Evolutionary conservation across 1,140 invertebrate genomes (phyloP).

Genomic region (Lucilia cuprina): DNA sequence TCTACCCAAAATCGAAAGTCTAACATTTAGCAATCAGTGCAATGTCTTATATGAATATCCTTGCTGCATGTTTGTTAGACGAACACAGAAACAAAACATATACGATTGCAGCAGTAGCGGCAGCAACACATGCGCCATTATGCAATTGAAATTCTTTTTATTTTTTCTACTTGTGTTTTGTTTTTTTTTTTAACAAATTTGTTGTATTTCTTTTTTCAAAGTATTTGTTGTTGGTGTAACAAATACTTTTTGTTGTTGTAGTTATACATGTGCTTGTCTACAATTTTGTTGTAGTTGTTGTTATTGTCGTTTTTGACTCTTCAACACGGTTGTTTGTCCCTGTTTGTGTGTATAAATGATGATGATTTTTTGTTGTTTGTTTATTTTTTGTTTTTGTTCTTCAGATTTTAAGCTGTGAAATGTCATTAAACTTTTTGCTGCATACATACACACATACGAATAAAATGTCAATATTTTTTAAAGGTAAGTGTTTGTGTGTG

Average conservation of each 20-base stretch:
- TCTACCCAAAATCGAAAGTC: too few relatives aligned
- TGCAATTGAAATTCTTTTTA: constrained; percentile 48
- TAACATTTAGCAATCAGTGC: too few relatives aligned
- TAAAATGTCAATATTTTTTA: constrained; percentile 3
- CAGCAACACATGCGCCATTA: constrained; percentile 59
- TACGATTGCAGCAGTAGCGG: constrained; percentile 43
- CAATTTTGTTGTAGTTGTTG: background rate
- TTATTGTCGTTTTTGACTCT: constrained; percentile 18
- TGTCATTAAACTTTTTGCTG: constrained; percentile 34
- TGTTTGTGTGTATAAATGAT: background rate
- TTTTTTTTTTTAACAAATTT: constrained; percentile 42
- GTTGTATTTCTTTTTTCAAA: background rate
- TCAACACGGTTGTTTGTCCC: background rate
- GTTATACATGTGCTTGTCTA: background rate
- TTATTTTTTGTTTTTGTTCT: background rate
- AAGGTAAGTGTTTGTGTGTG: background rate
- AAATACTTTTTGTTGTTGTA: background rate
- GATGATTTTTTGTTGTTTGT: background rate
- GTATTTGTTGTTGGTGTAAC: constrained; percentile 22
- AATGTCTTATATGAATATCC: background rate
- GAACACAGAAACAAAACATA: constrained; percentile 19
- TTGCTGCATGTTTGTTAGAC: background rate
- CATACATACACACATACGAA: background rate
- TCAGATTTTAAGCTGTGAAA: constrained; percentile 17
- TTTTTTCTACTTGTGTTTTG: constrained; percentile 48